Evolutionary conservation across 2,797 vertebrate species (phyloP).

Genomic region (Tokudaia muenninki): DNA sequence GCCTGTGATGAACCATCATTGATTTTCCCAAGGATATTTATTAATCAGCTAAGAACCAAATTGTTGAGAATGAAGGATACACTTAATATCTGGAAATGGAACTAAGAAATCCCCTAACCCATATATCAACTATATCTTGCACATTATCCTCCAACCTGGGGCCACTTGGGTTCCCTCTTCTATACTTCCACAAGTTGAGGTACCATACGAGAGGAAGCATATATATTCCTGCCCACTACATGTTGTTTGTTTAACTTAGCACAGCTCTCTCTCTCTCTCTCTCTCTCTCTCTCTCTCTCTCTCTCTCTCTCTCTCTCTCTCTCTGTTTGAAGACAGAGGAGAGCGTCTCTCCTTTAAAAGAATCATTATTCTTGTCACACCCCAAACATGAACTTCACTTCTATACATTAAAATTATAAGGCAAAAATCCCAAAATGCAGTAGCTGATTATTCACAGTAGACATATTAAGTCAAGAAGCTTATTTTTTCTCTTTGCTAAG

Average conservation of each 20-base stretch:
- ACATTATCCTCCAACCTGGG: neutral
- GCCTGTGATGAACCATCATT: constrained; percentile 68
- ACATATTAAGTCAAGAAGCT: constrained; percentile 83
- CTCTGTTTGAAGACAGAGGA: constrained; percentile 30
- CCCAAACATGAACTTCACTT: constrained; percentile 67
- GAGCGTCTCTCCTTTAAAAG: constrained; percentile 54
- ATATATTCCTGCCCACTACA: neutral
- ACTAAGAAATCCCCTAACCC: neutral
- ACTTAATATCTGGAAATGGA: constrained; percentile 30
- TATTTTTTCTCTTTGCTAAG: constrained; percentile 82
- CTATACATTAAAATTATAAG: constrained; percentile 80
- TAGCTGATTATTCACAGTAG: constrained; percentile 83
- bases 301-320: neutral
- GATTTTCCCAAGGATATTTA: constrained; percentile 72
- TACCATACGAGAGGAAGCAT: constrained; percentile 12
- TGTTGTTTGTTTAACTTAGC: constrained; percentile 52
- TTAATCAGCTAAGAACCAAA: constrained; percentile 58
- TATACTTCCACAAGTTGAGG: neutral
- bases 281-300: too few species aligned
- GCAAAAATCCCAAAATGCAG: constrained; percentile 74
- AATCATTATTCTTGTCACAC: constrained; percentile 68
- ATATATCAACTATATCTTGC: neutral
- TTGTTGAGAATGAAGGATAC: constrained; percentile 24
- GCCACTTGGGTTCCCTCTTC: neutral
- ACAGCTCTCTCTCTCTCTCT: neutral